These are phyloP conservation scores for Pomacea canaliculata DNA, from an alignment of 2,888 invertebrate species.

Conservation along the genomic window DNA sequence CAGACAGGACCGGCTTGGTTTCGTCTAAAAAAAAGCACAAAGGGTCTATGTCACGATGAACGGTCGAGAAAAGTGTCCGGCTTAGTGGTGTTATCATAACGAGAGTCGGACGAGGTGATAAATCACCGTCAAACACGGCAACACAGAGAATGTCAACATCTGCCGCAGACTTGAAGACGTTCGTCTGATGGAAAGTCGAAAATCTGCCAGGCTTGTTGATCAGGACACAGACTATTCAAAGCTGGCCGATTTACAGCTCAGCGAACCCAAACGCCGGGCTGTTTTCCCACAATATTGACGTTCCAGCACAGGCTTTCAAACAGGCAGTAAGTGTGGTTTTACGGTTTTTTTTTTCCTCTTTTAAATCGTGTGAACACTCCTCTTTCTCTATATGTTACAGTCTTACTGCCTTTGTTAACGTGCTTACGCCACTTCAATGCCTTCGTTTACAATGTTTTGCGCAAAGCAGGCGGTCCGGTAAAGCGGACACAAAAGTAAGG, in stretches of 20 bases:
- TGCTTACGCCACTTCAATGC: too few relatives aligned
- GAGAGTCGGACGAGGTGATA: constrained; percentile 85
- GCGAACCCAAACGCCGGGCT: constrained; percentile 78
- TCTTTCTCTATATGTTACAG: too few relatives aligned
- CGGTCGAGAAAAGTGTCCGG: constrained; percentile 91
- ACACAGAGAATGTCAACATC: constrained; percentile 77
- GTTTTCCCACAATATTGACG: constrained; percentile 67
- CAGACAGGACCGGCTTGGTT: constrained; percentile 84
- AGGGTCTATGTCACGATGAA: constrained; percentile 93
- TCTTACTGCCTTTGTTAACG: too few relatives aligned
- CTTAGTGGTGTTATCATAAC: constrained; percentile 69
- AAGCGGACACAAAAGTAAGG: constrained; percentile 23
- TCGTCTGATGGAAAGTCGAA: constrained; percentile 91
- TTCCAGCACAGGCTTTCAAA: constrained; percentile 73
- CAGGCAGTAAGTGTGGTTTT: constrained; percentile 25
- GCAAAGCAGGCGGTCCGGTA: background rate
- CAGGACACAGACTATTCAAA: constrained; percentile 96
- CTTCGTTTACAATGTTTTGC: too few relatives aligned
- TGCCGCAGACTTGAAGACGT: constrained; percentile 68
- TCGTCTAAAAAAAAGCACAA: constrained; percentile 84
- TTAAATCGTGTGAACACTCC: too few relatives aligned
- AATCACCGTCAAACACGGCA: constrained; percentile 67
- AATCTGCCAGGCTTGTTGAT: constrained; percentile 93
- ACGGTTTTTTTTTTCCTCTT: background rate
- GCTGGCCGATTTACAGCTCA: constrained; percentile 94